A percentile compares a stretch with the other conserved stretches of the same genome.
Conservation (phyloP, 2,797 vertebrate species). For the Lagocephalus sceleratus region DNA sequence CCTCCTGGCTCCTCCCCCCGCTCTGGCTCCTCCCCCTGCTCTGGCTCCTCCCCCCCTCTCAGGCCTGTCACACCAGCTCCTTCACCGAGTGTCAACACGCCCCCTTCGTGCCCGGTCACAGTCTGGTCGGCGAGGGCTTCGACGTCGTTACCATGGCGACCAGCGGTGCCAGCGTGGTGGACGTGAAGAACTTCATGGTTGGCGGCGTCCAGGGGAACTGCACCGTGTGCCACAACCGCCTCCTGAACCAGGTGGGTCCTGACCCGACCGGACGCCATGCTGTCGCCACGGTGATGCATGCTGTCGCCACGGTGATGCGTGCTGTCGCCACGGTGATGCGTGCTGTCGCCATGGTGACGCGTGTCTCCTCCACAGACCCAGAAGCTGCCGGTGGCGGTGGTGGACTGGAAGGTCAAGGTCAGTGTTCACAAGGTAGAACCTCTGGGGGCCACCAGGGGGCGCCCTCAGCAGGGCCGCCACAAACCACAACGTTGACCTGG, state of each 20-base stretch:
- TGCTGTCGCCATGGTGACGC: too few species aligned
- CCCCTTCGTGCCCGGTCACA: constrained; percentile 49
- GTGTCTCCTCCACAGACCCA: constrained; percentile 23
- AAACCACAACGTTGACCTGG: too few species aligned
- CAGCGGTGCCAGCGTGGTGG: constrained; percentile 41
- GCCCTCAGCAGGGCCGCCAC: too few species aligned
- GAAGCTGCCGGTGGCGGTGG: constrained; percentile 41
- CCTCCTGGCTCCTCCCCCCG: neutral
- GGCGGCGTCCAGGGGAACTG: constrained; percentile 44
- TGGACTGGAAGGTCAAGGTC: constrained; percentile 51
- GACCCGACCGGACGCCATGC: neutral
- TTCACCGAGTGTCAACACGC: constrained; percentile 26
- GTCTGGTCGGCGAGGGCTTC: constrained; percentile 54
- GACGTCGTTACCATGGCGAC: constrained; percentile 28
- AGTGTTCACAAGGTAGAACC: neutral
- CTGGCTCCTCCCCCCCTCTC: neutral
- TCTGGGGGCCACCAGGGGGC: too few species aligned
- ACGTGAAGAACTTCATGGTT: constrained; percentile 29
- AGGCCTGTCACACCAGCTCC: constrained; percentile 7
- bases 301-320: too few species aligned
- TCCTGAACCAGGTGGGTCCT: constrained; percentile 30
- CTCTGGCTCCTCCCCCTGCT: constrained; percentile 14
- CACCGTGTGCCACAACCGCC: constrained; percentile 45
- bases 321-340: too few species aligned
- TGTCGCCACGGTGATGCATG: neutral